A percentile compares a stretch with the other conserved stretches of the same genome.
Evolutionary conservation across 2,113 vertebrate species (phyloP).

Genomic region (Ursus arctos): DNA sequence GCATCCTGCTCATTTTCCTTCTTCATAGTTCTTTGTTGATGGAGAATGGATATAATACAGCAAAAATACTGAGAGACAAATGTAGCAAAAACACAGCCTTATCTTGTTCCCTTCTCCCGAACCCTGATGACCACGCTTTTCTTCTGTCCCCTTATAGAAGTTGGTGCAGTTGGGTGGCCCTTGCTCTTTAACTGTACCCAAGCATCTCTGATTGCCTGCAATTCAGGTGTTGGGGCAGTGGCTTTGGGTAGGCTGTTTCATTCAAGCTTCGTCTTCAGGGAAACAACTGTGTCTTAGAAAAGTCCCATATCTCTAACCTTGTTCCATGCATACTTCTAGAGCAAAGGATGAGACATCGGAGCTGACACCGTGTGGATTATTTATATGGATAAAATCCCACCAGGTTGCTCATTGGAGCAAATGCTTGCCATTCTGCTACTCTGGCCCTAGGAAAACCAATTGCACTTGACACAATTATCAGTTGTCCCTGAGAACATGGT

Average conservation of each 20-base stretch:
- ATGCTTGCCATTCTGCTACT: conserved; percentile 22
- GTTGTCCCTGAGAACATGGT: not conserved
- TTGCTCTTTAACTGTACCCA: not conserved
- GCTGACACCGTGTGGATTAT: conserved; percentile 76
- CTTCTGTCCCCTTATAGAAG: not conserved
- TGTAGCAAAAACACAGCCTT: not conserved
- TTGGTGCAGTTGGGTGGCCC: not conserved
- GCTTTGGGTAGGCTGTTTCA: not conserved
- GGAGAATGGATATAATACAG: not conserved
- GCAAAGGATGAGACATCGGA: conserved; percentile 66
- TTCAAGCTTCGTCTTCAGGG: not conserved
- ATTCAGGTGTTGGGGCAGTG: accelerated
- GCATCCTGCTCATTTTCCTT: not conserved
- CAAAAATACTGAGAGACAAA: not conserved
- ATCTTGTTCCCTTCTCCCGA: not conserved
- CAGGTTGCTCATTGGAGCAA: conserved; percentile 3
- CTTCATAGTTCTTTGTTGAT: not conserved
- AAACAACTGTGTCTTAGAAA: not conserved
- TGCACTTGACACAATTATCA: not conserved
- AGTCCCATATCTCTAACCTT: not conserved
- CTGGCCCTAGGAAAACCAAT: conserved; percentile 44
- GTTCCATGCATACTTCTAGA: conserved; percentile 32
- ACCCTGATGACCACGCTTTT: not conserved
- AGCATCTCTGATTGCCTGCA: not conserved
- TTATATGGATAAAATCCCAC: conserved; percentile 59